Percentiles rank a stretch among this genome's conserved stretches.
Conservation (phyloP, 2,113 vertebrate species). For the Hemicordylus capensis region DNA sequence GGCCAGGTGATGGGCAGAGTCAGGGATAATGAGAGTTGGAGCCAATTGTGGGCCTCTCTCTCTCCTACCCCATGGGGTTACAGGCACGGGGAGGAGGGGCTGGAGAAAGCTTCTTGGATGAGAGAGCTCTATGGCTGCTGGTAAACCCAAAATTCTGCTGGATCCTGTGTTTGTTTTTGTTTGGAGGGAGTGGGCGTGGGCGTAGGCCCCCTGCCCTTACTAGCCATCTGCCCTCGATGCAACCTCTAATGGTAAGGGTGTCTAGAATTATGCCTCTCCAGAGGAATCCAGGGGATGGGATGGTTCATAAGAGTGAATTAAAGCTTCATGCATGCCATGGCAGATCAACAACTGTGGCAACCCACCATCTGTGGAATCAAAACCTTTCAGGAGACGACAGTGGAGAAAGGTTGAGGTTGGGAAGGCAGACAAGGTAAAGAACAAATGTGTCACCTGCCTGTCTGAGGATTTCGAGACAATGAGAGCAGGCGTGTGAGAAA, state of each 20-base stretch:
- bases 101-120: no score
- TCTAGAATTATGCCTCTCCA: not conserved
- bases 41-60: no score
- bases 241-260: not conserved
- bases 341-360: not conserved
- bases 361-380: not conserved
- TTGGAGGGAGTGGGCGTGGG: no score
- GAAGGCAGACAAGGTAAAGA: not conserved
- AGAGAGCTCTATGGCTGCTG: no score
- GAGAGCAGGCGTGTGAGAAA: conserved; percentile 1
- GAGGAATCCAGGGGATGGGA: not conserved
- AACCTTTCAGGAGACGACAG: conserved; percentile 8
- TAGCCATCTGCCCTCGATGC: no score
- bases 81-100: no score
- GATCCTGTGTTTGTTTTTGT: no score
- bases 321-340: not conserved
- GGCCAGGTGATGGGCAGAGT: no score
- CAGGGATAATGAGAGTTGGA: no score
- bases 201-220: no score
- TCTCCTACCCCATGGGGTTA: no score
- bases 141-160: no score
- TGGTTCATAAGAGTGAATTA: not conserved
- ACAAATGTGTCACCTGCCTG: conserved; percentile 10
- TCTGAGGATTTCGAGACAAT: not conserved
- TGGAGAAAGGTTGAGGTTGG: conserved; percentile 15